Evolutionary conservation across 2,888 invertebrate species (phyloP), one percentile per base, ranked within the genome.

Genomic region (Hypomecis atomaria): DNA sequence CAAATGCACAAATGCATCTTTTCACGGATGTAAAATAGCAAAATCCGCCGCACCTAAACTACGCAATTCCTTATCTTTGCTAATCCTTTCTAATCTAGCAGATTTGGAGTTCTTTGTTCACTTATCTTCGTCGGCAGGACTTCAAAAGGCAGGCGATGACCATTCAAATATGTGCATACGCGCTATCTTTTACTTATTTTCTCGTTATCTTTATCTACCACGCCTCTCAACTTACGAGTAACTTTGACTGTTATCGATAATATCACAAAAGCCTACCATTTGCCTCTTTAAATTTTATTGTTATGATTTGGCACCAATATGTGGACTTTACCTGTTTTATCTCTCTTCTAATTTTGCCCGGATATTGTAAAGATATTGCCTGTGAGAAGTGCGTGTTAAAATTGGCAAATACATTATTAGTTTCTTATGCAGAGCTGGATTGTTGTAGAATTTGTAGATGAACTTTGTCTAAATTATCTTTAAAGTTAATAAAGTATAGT

Each of bases 71-170:
- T 60, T 65, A 65, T 61, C 60, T 57, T 52, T 49, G 52, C 53
- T 37, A 60, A 65, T 58, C 38, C 55, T 38, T 4, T 7, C 33
- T 60, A 61, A 65, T 65, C 65, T 65, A 40, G 60, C 57, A 56
- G 53, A 61, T 53, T 65, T 60, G 43, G 48, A 60, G 65, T 58
- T 61, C 65, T 65, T 65, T 65, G 65, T 65, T 59, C n/a, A n/a
- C 44, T 40, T 61, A 60, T 65, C 60, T n/a, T 2, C 6, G 82
- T 77, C 83, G 83, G 82, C 61, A 69, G 72, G 71, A 67, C 67
- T 68, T 78, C 79, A 80, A 84, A 82, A 23, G 23, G 23, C 23
- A 23, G 81, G 56, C 37, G 44, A 52, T 48, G 61, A 69, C 66
- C 60, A 52, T 62, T 59, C 65, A 38, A 65, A 56, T 59, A 66